phyloP scores from a whole-genome alignment of 2,888 invertebrate species.

The Rhagophthalmus giganteus region DNA sequence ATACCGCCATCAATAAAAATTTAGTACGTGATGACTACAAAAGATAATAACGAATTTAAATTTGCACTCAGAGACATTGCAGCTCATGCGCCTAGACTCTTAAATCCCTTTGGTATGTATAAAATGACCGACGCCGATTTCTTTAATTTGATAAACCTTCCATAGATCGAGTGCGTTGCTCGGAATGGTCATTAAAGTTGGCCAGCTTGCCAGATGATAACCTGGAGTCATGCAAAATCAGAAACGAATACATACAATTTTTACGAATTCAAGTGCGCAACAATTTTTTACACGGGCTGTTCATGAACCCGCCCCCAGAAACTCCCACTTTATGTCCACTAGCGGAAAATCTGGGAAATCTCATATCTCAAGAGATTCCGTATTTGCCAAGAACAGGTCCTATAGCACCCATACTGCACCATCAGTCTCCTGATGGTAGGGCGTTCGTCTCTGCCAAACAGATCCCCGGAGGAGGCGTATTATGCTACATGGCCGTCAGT shows the following conservation, averaged over 20 bases:
- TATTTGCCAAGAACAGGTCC: conserved; percentile 59
- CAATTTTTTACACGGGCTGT: conserved; percentile 57
- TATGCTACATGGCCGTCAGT: conserved; percentile 62
- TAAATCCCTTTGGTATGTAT: conserved; percentile 51
- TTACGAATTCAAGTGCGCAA: conserved; percentile 58
- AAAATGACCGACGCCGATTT: neutral
- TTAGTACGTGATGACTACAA: conserved; percentile 46
- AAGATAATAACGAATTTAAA: conserved; percentile 52
- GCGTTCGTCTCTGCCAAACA: conserved; percentile 59
- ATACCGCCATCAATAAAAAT: neutral
- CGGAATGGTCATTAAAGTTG: conserved; percentile 60
- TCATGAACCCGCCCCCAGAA: conserved; percentile 56
- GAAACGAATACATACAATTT: conserved; percentile 60
- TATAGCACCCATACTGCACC: conserved; percentile 57
- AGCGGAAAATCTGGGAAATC: conserved; percentile 57
- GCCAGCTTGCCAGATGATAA: conserved; percentile 54
- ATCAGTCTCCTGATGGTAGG: conserved; percentile 59
- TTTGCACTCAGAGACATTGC: conserved; percentile 52
- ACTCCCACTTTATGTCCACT: conserved; percentile 51
- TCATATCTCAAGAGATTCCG: conserved; percentile 50
- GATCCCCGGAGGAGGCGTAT: conserved; percentile 59
- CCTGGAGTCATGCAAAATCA: conserved; percentile 53
- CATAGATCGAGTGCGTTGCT: conserved; percentile 58
- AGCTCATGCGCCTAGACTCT: conserved; percentile 45
- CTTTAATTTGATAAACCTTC: too few species aligned